Conservation (phyloP, 2,888 invertebrate genomes). For the Amphipoea oculea region DNA sequence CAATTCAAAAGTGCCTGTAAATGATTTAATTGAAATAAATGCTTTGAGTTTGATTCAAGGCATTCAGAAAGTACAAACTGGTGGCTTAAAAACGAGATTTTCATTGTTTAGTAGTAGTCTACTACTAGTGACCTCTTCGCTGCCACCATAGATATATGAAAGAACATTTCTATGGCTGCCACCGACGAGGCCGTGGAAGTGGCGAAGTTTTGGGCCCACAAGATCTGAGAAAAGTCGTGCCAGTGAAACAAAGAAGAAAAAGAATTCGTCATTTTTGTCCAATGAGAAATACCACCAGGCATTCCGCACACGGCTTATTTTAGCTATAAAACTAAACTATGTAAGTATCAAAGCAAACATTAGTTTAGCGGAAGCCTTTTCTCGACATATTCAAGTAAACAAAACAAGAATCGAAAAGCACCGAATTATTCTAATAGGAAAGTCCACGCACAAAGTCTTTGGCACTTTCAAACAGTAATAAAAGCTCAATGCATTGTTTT, state of each 20-base stretch:
- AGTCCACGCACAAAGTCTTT: background rate
- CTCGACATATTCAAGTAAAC: background rate
- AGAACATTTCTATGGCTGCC: no score
- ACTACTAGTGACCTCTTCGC: no score
- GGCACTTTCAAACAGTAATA: constrained; percentile 14
- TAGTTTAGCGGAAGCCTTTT: background rate
- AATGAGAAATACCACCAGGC: background rate
- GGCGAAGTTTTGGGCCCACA: background rate
- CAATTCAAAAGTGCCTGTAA: no score
- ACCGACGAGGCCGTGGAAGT: background rate
- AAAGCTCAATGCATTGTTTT: constrained; percentile 31
- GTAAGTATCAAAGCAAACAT: background rate
- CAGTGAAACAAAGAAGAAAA: no score
- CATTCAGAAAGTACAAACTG: background rate
- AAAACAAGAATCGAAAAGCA: background rate
- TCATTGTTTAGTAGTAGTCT: no score
- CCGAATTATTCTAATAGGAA: background rate
- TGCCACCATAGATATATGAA: no score
- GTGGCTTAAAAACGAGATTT: background rate
- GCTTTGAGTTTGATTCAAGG: no score
- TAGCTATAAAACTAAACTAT: background rate
- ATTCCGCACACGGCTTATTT: background rate
- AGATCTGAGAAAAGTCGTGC: background rate
- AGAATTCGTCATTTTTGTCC: rapidly evolving
- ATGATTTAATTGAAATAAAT: no score